Evolutionary conservation across 2,113 vertebrate genomes (phyloP), one percentile per base, ranked within the genome.

Genomic region (Aspidoscelis tigris): DNA sequence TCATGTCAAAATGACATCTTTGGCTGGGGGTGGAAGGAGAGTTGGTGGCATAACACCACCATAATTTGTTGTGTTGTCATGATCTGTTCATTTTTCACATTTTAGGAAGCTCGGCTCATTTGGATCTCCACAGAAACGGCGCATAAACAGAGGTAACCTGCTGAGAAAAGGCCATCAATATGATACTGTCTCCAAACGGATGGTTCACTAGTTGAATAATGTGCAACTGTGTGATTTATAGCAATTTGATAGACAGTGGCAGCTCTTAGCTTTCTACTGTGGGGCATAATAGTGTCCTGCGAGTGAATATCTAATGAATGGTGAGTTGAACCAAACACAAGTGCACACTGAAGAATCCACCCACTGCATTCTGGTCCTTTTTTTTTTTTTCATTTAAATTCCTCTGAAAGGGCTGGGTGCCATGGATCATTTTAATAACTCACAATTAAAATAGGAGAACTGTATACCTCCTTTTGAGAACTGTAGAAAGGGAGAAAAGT

Each of bases 71-170:
- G 58, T 47, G 58, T 75, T 82, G 71, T 75, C 70, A 26, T 73
- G 80, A 73, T 72, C 69, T 26, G 39, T 44, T 73, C 71, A 74
- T 82, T 73, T 82, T 82, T 64, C 70, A 74, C 12, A 82, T 82
- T 74, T 82, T 44, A 75, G 81, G 81, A 82, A 82, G 71, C 71
- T 14, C 43, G 58, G 66, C 41, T 75, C 72, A 75, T 82, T 82
- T 64, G 81, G 43, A 65, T 82, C 41, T 26, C 81, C 58, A 82
- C 75, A 58, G 71, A 66, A 75, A 82, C 81, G 21, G 75, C 75
- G 75, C 71, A 82, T 16, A 65, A 61, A 50, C 5, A 1, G 18
- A 65, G 41, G 22, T 47, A 21, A 50, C 81, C 43, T 64, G 70
- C 81, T 82, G 71, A 33, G 81, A 61, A 64, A 75, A 65, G 43